A percentile compares a stretch with the other conserved stretches of the same genome.
phyloP scores from a whole-genome alignment of 2,113 vertebrate genomes.

The Ariopsis seemanni region DNA sequence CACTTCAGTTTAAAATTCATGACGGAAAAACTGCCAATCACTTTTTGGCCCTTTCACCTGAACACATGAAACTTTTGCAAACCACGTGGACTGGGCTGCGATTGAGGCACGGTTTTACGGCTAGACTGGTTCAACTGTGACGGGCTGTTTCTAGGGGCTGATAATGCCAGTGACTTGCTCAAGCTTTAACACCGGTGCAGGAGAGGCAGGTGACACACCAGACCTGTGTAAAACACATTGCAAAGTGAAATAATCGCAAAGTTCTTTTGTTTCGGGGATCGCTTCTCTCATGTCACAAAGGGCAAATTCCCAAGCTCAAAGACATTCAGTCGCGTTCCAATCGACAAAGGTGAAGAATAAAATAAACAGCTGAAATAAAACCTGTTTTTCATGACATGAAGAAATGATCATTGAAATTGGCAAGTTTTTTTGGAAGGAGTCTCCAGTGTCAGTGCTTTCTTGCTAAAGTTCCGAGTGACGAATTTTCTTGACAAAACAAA shows the following conservation, averaged over 20 bases:
- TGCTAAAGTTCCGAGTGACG: neutral
- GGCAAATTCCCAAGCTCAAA: neutral
- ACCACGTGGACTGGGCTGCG: neutral
- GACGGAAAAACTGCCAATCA: slow-evolving; percentile 8
- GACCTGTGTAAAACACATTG: neutral
- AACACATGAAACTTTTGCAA: slow-evolving; percentile 11
- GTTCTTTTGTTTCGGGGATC: neutral
- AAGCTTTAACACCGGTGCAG: slow-evolving; percentile 3
- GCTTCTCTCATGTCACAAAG: neutral
- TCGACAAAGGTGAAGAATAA: too few species aligned
- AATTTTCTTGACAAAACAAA: neutral
- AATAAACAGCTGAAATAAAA: neutral
- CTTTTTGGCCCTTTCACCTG: neutral
- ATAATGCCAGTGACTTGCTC: slow-evolving; percentile 21
- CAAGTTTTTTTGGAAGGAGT: neutral
- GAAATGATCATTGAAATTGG: neutral
- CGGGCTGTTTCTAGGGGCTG: slow-evolving; percentile 6
- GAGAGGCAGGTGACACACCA: neutral
- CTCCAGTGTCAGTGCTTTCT: neutral
- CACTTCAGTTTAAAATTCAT: slow-evolving; percentile 1
- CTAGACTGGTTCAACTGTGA: slow-evolving; percentile 6
- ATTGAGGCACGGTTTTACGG: neutral
- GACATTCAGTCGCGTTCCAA: neutral
- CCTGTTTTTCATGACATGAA: neutral
- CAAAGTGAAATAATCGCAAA: neutral